These are phyloP conservation scores for Drosophila sordidula DNA, from an alignment of 2,888 invertebrate genomes.

Conservation along the genomic window DNA sequence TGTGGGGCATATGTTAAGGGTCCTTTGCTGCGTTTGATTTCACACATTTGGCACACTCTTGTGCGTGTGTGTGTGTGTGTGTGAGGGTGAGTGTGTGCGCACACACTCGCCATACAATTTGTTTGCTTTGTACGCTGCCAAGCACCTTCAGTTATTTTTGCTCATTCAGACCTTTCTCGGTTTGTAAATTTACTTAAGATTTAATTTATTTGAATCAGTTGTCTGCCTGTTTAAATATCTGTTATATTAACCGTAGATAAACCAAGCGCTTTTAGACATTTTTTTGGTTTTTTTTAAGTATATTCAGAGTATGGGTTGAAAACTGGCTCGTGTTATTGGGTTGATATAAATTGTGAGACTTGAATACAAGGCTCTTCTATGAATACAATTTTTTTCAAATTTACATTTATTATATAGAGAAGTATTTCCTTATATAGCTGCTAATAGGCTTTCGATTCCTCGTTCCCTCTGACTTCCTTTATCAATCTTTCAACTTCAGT, in stretches of 20 bases:
- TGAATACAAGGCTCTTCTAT: too few relatives aligned
- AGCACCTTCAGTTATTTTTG: conserved; percentile 3
- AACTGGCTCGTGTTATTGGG: not conserved
- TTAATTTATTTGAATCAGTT: conserved; percentile 1
- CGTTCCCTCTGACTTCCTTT: too few relatives aligned
- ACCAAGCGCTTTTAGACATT: not conserved
- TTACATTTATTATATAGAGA: too few relatives aligned
- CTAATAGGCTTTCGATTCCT: too few relatives aligned
- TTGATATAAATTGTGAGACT: too few relatives aligned
- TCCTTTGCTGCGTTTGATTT: conserved; percentile 48
- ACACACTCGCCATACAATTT: conserved; percentile 11
- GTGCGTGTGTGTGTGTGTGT: conserved; percentile 3
- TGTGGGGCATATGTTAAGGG: conserved; percentile 42
- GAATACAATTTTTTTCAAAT: too few relatives aligned
- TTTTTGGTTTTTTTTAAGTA: not conserved
- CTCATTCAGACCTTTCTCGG: not conserved
- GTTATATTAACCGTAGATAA: not conserved
- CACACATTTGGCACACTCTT: conserved; percentile 33
- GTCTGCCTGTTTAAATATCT: not conserved
- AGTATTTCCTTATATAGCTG: too few relatives aligned
- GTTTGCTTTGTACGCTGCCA: conserved; percentile 19
- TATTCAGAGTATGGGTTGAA: not conserved
- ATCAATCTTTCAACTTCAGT: not conserved
- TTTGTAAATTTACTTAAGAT: not conserved
- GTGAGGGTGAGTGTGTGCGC: conserved; percentile 6